These are phyloP conservation scores for Strigamia transsilvanica DNA, from an alignment of 2,888 invertebrate genomes.

Conservation along the genomic window DNA sequence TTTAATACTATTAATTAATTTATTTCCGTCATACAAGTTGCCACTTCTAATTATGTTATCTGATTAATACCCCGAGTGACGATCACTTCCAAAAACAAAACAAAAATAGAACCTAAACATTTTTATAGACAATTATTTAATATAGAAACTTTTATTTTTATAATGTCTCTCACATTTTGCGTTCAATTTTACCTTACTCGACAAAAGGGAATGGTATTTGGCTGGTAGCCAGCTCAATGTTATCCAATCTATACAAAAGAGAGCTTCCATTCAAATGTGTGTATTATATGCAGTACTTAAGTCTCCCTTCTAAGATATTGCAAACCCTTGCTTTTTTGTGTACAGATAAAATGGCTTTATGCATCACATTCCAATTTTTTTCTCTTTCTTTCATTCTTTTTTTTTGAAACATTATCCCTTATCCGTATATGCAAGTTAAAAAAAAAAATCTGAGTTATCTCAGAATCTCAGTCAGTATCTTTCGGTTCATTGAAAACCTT, in stretches of 20 bases:
- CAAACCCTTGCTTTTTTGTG: slow-evolving; percentile 26
- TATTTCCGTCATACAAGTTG: not conserved
- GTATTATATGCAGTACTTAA: slow-evolving; percentile 36
- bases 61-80: not conserved
- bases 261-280: slow-evolving; percentile 46
- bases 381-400: not conserved
- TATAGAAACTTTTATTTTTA: not conserved
- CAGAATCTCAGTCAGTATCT: slow-evolving; percentile 43
- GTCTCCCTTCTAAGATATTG: slow-evolving; percentile 44
- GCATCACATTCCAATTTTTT: slow-evolving; percentile 41
- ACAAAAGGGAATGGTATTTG: slow-evolving; percentile 41
- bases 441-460: slow-evolving; percentile 20
- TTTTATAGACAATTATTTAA: not conserved
- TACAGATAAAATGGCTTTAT: slow-evolving; percentile 16
- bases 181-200: slow-evolving; percentile 35
- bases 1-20: slow-evolving; percentile 10
- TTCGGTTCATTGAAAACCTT: slow-evolving; percentile 1
- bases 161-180: not conserved
- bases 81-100: not conserved
- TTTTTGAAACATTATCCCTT: slow-evolving; percentile 9
- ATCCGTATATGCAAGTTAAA: slow-evolving; percentile 35
- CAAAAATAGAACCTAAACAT: not conserved
- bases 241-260: slow-evolving; percentile 37
- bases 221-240: slow-evolving; percentile 48
- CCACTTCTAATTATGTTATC: not conserved